These are phyloP conservation scores for Dasysyrphus tricinctus DNA, from an alignment of 2,888 invertebrate genomes.

Conservation along the genomic window DNA sequence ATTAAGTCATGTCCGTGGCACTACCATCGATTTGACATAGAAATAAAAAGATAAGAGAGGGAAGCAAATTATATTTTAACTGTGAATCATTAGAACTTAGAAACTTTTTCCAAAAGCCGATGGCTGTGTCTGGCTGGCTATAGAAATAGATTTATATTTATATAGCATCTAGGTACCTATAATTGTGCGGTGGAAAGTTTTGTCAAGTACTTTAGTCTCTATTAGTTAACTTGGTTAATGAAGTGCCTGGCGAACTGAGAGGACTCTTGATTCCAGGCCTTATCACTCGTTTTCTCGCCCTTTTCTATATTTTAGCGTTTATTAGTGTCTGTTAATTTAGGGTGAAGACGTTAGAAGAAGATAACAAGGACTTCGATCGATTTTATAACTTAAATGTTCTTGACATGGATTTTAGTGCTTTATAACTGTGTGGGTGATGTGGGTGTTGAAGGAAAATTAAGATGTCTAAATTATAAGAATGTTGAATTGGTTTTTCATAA, in stretches of 20 bases:
- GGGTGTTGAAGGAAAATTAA: not conserved
- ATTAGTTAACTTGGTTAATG: conserved; percentile 39
- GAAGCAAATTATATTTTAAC: conserved; percentile 32
- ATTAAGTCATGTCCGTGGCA: conserved; percentile 27
- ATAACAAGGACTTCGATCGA: conserved; percentile 19
- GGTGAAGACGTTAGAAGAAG: not conserved
- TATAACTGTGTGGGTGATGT: not conserved
- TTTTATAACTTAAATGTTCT: conserved; percentile 1
- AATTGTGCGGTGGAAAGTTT: conserved; percentile 13
- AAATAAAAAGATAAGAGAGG: conserved; percentile 25
- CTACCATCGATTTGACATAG: conserved; percentile 37
- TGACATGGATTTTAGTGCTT: not conserved
- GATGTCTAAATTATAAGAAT: not conserved
- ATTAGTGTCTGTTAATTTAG: conserved; percentile 6
- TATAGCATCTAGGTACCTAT: not conserved
- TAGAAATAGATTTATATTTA: not conserved
- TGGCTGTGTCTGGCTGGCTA: not conserved
- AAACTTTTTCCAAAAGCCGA: conserved; percentile 9
- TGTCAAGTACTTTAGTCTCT: conserved; percentile 35
- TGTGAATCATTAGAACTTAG: conserved; percentile 39
- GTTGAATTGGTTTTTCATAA: not conserved
- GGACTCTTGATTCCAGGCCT: conserved; percentile 20
- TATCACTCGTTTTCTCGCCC: not conserved
- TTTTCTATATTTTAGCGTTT: not conserved
- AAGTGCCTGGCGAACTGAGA: conserved; percentile 24